Percentiles rank a stretch among this genome's conserved stretches.
These are phyloP conservation scores for Liolophura sinensis DNA, from an alignment of 1,140 invertebrate species.

Conservation along the genomic window DNA sequence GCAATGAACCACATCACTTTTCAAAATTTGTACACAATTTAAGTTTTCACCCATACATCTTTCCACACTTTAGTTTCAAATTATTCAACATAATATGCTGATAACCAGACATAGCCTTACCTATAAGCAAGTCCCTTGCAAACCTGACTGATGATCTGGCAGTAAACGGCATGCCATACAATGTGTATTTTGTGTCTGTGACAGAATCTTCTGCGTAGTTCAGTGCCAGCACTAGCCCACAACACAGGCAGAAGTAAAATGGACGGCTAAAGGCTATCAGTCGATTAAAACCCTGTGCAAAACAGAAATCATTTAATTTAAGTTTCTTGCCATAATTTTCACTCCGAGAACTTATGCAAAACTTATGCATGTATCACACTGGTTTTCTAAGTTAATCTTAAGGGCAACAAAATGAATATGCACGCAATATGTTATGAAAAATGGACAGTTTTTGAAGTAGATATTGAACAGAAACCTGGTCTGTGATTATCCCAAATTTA, in stretches of 20 bases:
- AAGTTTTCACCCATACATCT: too few species aligned
- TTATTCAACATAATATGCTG: not conserved
- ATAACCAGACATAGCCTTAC: conserved; percentile 26
- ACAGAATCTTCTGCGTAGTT: conserved; percentile 58
- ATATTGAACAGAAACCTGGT: too few species aligned
- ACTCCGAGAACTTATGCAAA: too few species aligned
- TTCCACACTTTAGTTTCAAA: conserved; percentile 1
- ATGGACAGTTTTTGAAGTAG: too few species aligned
- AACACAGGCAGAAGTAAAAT: conserved; percentile 92
- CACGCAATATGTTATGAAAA: too few species aligned
- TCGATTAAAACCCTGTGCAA: conserved; percentile 84
- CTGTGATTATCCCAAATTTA: too few species aligned
- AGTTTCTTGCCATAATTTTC: too few species aligned
- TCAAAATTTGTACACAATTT: too few species aligned
- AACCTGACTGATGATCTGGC: conserved; percentile 70
- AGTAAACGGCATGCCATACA: conserved; percentile 79
- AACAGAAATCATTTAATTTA: conserved; percentile 9
- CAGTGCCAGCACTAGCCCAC: conserved; percentile 73
- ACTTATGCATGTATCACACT: too few species aligned
- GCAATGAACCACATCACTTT: too few species aligned
- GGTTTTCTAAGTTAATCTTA: too few species aligned
- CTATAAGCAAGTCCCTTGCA: conserved; percentile 65
- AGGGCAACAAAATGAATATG: too few species aligned
- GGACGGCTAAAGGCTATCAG: conserved; percentile 91
- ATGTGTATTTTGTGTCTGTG: conserved; percentile 58